Percentiles rank a stretch among this genome's conserved stretches.
Conservation (phyloP, 2,797 vertebrate species). For the Chrosomus eos region DNA sequence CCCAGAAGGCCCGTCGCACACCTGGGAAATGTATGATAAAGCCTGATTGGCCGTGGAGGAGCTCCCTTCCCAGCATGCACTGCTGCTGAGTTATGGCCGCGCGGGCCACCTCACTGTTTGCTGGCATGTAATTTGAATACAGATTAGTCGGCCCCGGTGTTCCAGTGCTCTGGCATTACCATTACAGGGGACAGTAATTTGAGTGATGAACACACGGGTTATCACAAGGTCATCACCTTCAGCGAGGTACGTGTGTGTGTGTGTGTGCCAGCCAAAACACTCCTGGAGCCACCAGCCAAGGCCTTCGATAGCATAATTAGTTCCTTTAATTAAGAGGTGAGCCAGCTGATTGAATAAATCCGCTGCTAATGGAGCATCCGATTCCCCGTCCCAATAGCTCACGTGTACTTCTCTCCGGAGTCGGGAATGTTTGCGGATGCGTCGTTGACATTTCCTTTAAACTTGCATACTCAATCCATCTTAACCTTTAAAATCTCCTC, state of each 20-base stretch:
- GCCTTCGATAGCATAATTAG: constrained; percentile 87
- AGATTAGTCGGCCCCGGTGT: constrained; percentile 89
- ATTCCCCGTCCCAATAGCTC: constrained; percentile 72
- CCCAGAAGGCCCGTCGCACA: constrained; percentile 84
- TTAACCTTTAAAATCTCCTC: background rate
- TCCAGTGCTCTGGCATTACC: constrained; percentile 87
- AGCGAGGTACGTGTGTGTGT: constrained; percentile 65
- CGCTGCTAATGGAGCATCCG: constrained; percentile 85
- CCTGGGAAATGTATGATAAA: constrained; percentile 89
- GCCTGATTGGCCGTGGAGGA: constrained; percentile 77
- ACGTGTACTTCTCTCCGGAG: background rate
- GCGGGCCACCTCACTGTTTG: constrained; percentile 79
- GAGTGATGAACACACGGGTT: constrained; percentile 92
- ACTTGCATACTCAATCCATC: background rate
- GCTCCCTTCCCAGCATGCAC: constrained; percentile 76
- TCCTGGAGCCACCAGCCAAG: constrained; percentile 76
- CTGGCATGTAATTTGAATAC: constrained; percentile 91
- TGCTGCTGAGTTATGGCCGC: constrained; percentile 86
- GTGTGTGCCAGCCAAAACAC: constrained; percentile 67
- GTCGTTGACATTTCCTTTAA: background rate
- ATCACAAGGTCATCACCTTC: constrained; percentile 92
- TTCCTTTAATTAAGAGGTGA: constrained; percentile 89
- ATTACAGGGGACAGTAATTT: constrained; percentile 89
- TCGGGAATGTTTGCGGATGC: background rate
- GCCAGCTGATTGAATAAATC: constrained; percentile 89